These are phyloP conservation scores for Sebastolobus alascanus DNA, from an alignment of 2,797 vertebrate species.

Conservation along the genomic window DNA sequence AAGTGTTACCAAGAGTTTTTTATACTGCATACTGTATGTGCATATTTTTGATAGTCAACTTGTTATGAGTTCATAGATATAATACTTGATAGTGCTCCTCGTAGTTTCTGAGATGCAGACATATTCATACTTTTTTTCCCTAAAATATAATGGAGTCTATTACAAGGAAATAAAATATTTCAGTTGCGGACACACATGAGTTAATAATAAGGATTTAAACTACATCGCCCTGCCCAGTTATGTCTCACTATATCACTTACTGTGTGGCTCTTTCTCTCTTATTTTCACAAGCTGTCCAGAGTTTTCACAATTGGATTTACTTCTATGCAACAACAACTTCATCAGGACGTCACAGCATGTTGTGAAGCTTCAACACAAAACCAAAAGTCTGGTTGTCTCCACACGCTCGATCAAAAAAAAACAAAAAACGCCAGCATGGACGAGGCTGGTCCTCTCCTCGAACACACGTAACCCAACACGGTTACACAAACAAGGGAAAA, in stretches of 20 bases:
- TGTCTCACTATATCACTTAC: not conserved
- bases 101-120: too few species aligned
- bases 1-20: too few species aligned
- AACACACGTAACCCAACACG: slow-evolving; percentile 34
- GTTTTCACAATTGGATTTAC: slow-evolving; percentile 32
- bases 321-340: slow-evolving; percentile 68
- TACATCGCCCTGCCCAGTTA: not conserved
- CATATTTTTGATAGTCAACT: too few species aligned
- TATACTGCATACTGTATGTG: too few species aligned
- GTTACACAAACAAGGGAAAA: slow-evolving; percentile 78
- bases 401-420: slow-evolving; percentile 15
- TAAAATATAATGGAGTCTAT: too few species aligned
- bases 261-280: not conserved
- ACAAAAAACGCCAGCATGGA: slow-evolving; percentile 27
- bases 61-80: too few species aligned
- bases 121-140: too few species aligned
- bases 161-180: too few species aligned
- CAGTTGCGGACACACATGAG: too few species aligned
- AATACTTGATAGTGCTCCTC: too few species aligned
- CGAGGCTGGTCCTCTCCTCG: slow-evolving; percentile 74
- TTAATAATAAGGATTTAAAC: not conserved
- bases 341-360: slow-evolving; percentile 4
- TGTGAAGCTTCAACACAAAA: slow-evolving; percentile 27
- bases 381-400: slow-evolving; percentile 50
- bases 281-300: not conserved